Percentiles rank a stretch among this genome's conserved stretches.
phyloP scores from a whole-genome alignment of 2,113 vertebrate species.

The Meles meles region DNA sequence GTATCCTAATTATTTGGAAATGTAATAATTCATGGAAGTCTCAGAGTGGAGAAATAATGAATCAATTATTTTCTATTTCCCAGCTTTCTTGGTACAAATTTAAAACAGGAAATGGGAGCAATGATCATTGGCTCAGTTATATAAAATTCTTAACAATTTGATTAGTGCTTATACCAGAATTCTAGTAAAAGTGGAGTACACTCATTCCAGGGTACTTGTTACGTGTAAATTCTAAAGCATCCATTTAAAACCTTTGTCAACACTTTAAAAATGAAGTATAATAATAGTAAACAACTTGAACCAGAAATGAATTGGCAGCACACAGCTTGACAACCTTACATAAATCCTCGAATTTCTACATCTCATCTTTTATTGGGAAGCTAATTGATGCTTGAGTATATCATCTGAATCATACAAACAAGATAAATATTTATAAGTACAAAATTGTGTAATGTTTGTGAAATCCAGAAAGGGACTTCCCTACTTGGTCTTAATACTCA shows the following conservation, averaged over 20 bases:
- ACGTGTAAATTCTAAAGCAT: constrained; percentile 52
- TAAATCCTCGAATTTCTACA: background rate
- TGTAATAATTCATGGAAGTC: background rate
- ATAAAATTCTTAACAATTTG: background rate
- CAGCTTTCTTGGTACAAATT: background rate
- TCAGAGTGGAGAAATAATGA: background rate
- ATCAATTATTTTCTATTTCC: background rate
- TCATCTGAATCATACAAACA: constrained; percentile 22
- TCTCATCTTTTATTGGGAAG: constrained; percentile 58
- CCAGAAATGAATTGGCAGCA: constrained; percentile 1
- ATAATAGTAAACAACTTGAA: constrained; percentile 62
- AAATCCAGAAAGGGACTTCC: background rate
- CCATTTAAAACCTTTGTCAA: constrained; percentile 23
- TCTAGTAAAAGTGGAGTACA: constrained; percentile 3
- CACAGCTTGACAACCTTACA: background rate
- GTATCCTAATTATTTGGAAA: constrained; percentile 23
- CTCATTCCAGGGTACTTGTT: constrained; percentile 18
- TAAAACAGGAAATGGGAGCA: constrained; percentile 30
- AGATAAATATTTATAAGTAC: constrained; percentile 49
- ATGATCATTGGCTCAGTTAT: background rate
- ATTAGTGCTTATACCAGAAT: constrained; percentile 41
- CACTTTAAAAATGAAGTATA: constrained; percentile 59
- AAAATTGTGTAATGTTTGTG: background rate
- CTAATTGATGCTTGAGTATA: constrained; percentile 43
- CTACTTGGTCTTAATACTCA: background rate